phyloP scores from a whole-genome alignment of 2,797 vertebrate species.

The Hapalemur alaotrensis region DNA sequence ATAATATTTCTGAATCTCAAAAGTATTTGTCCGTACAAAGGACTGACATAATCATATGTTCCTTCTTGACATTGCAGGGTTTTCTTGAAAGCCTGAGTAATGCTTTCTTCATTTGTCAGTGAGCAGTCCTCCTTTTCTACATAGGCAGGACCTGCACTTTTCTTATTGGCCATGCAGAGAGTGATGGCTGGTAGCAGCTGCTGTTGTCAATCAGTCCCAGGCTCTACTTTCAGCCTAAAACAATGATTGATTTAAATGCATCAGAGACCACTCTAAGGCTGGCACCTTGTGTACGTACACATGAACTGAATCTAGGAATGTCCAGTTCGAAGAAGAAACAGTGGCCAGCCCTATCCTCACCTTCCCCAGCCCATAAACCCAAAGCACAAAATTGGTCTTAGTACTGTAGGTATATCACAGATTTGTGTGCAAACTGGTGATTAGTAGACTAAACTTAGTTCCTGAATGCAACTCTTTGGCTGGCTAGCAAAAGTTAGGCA shows the following conservation, averaged over 20 bases:
- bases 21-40: conserved; percentile 5
- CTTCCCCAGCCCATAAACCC: neutral
- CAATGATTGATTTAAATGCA: conserved; percentile 70
- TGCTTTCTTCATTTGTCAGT: conserved; percentile 78
- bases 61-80: conserved; percentile 50
- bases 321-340: neutral
- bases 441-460: neutral
- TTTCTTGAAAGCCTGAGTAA: conserved; percentile 67
- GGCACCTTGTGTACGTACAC: neutral
- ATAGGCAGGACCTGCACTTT: conserved; percentile 68
- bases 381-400: neutral
- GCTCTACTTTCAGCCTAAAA: conserved; percentile 76
- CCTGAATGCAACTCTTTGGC: neutral
- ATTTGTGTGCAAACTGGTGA: neutral
- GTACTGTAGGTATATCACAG: neutral
- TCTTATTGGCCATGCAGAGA: conserved; percentile 72
- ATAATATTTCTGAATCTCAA: conserved; percentile 2
- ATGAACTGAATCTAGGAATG: neutral
- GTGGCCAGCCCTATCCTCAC: neutral
- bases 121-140: conserved; percentile 78
- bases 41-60: conserved; percentile 12
- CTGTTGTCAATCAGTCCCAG: conserved; percentile 71
- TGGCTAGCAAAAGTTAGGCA: neutral
- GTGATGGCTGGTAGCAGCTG: conserved; percentile 84
- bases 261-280: neutral